Base-by-base conservation (phyloP, 1,140 invertebrate species). In the Asobara japonica region DNA sequence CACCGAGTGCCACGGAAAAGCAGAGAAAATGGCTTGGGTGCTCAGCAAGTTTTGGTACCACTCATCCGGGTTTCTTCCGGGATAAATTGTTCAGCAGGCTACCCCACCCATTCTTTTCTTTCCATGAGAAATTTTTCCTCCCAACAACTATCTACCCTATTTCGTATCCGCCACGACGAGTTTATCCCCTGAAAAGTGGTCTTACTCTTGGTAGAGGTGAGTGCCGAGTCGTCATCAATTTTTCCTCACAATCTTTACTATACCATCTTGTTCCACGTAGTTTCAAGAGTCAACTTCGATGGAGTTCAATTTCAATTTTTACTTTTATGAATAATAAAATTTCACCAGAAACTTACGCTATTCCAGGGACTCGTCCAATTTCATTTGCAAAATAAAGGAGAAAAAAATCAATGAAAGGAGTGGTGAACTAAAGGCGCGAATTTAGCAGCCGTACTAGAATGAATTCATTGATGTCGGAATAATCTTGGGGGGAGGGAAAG, bases 41-140 rank as follows among this genome's bases (percentile, higher is more conserved):
- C 69, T 61, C 62, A 38, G 61, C 69, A 71, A 71, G 61, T 71
- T 71, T 71, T 71, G 61, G 56, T 71, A 62, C 61, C 36, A 65
- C 69, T 71, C 38, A 71, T 38, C 69, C 69, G 36, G 36, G 31
- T 51, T 70, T 65, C 61, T 31, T 71, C 61, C 69, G 16, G 36
- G 69, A 65, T 71, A 65, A 71, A 65, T 71, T 65, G 38, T 20
- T 65, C 61, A 51, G 6, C 29, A 38, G 13, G 27, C 27, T 6
- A n/a, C 20, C 33, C 22, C 18, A 36, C 38, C 27, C 30, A 18
- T 51, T 60, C 31, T 30, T 33, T 6, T 48, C 27, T 65, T 33
- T 51, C 41, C 61, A 6, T 4, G 13, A 38, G n/a, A n/a, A n/a
- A n/a, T n/a, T 41, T 65, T 31, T 36, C 13, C 22, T 70, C 25